Base-by-base conservation (phyloP, 2,888 invertebrate genomes). In the Pyrrhia umbra region DNA sequence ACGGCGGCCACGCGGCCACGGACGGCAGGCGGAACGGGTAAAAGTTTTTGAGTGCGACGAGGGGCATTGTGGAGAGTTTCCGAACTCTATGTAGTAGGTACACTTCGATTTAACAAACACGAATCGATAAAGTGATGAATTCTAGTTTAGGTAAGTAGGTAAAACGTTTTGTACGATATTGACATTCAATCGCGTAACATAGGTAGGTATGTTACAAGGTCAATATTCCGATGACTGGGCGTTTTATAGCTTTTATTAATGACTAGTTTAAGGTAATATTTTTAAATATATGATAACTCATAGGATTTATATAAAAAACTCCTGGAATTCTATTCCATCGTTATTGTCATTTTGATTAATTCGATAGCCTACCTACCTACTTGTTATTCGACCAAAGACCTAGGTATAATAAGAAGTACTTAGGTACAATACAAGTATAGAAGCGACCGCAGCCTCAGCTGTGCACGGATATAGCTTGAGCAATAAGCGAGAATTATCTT, bases 261-360 rank as follows among this genome's bases (percentile, higher is more conserved):
- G 18, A 30, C 27, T 30, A 6, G 15, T 15, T 45, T 15, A 13
- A 55, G 27, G 21, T 4, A 39, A 34, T 57, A 16, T 30, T 58
- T 46, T 43, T 27, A n/a, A 6, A 23, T 23, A 23, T 15, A 57
- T 25, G 39, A 49, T 30, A 47, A 47, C 8, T 13, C 39, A 9
- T 34, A 39, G 20, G 13, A 34, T 39, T 72, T 40, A 18, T 55
- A 55, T 51, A 55, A 50, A 46, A 15, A 23, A 46, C 40, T 27
- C 15, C 27, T 21, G 30, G 37, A 6, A 18, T 23, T 42, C 18
- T 15, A 15, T 23, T 42, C 15, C 42, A n/a, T 9, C 13, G 34
- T 10, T 10, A 15, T 23, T 10, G 43, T 70, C 61, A 69, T 40
- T 23, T 23, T 47, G 64, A 63, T 40, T 13, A 27, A 47, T 70